Conservation (phyloP, 2,113 vertebrate genomes). For the Leucoraja erinaceus region DNA sequence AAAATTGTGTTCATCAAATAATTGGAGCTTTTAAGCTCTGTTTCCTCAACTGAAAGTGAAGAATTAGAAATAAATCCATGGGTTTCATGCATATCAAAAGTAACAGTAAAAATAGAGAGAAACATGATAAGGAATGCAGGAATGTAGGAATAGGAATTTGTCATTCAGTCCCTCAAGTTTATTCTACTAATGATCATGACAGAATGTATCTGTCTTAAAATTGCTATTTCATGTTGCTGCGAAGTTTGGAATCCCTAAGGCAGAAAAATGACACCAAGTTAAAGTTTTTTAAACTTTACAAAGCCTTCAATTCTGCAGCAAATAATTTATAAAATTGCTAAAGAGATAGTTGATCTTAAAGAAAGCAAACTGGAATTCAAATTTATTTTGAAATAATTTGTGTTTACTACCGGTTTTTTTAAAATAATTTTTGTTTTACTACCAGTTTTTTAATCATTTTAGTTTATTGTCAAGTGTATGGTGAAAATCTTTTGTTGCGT, state of each 20-base stretch:
- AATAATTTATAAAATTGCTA: background rate
- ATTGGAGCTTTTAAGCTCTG: background rate
- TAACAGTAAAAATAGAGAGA: background rate
- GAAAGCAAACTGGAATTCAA: background rate
- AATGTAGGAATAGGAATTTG: background rate
- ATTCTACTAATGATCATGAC: background rate
- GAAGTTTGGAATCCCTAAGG: background rate
- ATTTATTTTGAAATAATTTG: background rate
- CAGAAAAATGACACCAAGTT: background rate
- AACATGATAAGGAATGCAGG: background rate
- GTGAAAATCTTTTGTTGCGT: too few species aligned
- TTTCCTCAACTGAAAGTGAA: background rate
- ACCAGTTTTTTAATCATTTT: too few species aligned
- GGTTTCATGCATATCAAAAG: background rate
- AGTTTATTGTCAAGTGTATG: too few species aligned
- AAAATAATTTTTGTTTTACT: background rate
- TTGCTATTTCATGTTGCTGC: background rate
- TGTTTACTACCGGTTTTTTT: background rate
- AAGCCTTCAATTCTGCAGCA: background rate
- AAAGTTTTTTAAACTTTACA: background rate
- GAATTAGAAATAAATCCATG: background rate
- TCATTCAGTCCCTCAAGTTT: background rate
- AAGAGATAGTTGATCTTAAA: background rate
- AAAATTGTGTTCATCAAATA: background rate
- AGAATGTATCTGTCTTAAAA: background rate